Evolutionary conservation across 23 tunicate species (phyloP).

Genomic region (Corella eumyota): DNA sequence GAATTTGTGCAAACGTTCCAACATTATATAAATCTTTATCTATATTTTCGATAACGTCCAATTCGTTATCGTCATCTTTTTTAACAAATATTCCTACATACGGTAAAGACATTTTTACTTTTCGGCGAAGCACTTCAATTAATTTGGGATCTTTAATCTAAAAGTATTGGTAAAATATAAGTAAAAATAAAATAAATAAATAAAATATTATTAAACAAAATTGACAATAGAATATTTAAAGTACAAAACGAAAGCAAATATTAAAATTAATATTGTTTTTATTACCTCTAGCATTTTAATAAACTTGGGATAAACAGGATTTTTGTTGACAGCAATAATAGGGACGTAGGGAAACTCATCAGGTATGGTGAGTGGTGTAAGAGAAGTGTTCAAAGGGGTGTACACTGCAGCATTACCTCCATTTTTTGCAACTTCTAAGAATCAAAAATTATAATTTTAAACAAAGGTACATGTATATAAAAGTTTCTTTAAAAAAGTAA

Average conservation of each 20-base stretch:
- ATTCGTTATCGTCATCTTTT: conserved; percentile 65
- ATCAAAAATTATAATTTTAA: not conserved
- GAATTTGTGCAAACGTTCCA: conserved; percentile 95
- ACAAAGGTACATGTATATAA: not conserved
- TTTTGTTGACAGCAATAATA: conserved; percentile 69
- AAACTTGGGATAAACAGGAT: conserved; percentile 94
- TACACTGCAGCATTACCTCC: conserved; percentile 11
- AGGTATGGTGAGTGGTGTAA: conserved; percentile 74
- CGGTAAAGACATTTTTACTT: conserved; percentile 63
- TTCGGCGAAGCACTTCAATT: conserved; percentile 68
- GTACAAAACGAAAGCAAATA: conserved; percentile 1
- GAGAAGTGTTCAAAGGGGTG: conserved; percentile 13
- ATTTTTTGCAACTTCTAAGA: too few species aligned
- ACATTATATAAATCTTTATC: conserved; percentile 51
- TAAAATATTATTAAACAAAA: not conserved
- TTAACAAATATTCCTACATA: conserved; percentile 97
- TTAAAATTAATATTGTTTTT: not conserved
- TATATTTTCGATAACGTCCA: conserved; percentile 39
- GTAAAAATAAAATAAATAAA: not conserved
- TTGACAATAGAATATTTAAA: not conserved
- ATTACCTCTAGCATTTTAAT: conserved; percentile 90
- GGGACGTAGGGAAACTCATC: conserved; percentile 84
- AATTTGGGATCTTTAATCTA: conserved; percentile 73
- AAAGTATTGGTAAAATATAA: too few species aligned
- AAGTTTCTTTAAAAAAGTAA: conserved; percentile 1